Evolutionary conservation across 53 echinoderm and acorn worm species (phyloP), one percentile per base, ranked within the genome.

Genomic region (Astropecten irregularis): DNA sequence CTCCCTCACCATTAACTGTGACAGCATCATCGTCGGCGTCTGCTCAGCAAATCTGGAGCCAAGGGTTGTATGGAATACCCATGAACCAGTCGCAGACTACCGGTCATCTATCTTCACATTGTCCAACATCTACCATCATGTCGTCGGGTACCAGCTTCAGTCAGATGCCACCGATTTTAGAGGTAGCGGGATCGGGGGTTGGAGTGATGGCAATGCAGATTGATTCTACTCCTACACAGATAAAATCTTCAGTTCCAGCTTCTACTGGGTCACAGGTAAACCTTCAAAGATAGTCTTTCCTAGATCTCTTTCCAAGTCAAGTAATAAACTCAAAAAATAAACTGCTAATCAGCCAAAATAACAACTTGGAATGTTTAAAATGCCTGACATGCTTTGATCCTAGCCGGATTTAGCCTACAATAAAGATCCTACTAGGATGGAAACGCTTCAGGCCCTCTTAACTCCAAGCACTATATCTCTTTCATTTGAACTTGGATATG

Each of bases 91-190:
- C 58, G 2, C 39, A 40, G 40, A 29, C 58, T 58, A 4, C 56
- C 16, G 35, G 54, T 21, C 54, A 27, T 69, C 7, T n/a, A n/a
- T n/a, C n/a, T 25, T 42, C 42, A 6, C 42, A 54, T 4, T 5
- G 16, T 16, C 2, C 42, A 9, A 26, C 47, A n/a, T n/a, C 71
- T n/a, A 49, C 79, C 4, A 4, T 28, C 46, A 47, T 61, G 21
- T 49, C 52, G 19, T 50, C 71, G 3, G 52, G 49, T 19, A n/a
- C 33, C 10, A 40, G 46, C 21, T 62, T 44, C n/a, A 62, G 28
- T 29, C 79, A 79, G 42, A 79, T 79, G 79, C 79, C 79, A 4
- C 79, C 79, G 3, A 79, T 79, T 30, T 61, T 79, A 5, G 79
- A 79, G 21, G 79, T 60, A 0, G 40, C 27, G 13, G 11, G 13